phyloP scores from a whole-genome alignment of 2,113 vertebrate species.

The Brachypodius melanocephalos region DNA sequence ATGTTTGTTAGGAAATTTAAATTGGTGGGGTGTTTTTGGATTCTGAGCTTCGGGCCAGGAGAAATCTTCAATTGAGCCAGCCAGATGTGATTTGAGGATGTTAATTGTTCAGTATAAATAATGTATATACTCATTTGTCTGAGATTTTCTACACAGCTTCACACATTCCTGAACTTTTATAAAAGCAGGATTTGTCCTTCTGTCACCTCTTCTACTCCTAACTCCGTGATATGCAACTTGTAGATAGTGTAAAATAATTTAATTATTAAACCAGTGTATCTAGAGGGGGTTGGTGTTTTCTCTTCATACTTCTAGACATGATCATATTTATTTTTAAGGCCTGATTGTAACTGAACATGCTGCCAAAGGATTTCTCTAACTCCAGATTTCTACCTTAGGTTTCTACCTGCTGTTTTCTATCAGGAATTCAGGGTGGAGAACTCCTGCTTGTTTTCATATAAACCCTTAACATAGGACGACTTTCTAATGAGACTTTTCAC shows the following conservation, averaged over 20 bases:
- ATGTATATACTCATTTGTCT: constrained; percentile 71
- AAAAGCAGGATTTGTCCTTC: constrained; percentile 49
- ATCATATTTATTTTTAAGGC: constrained; percentile 77
- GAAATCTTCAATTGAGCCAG: constrained; percentile 15
- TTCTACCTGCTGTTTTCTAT: constrained; percentile 71
- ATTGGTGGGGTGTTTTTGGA: neutral
- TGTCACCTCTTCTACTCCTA: constrained; percentile 5
- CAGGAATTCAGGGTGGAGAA: constrained; percentile 34
- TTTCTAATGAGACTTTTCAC: constrained; percentile 25
- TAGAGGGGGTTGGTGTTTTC: constrained; percentile 53
- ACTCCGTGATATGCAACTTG: constrained; percentile 57
- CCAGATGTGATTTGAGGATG: neutral
- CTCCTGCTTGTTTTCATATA: constrained; percentile 59
- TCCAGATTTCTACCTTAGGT: constrained; percentile 61
- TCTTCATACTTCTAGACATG: constrained; percentile 55
- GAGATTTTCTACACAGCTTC: constrained; percentile 71
- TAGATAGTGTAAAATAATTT: constrained; percentile 72
- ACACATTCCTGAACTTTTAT: constrained; percentile 58
- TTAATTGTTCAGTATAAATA: constrained; percentile 55
- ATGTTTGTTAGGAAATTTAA: neutral
- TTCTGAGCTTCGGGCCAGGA: constrained; percentile 32
- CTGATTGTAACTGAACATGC: constrained; percentile 73
- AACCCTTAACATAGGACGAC: constrained; percentile 18
- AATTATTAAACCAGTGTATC: constrained; percentile 58
- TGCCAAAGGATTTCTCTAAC: constrained; percentile 74